Conservation (phyloP, 1,140 invertebrate species). For the Rhagoletis pomonella region DNA sequence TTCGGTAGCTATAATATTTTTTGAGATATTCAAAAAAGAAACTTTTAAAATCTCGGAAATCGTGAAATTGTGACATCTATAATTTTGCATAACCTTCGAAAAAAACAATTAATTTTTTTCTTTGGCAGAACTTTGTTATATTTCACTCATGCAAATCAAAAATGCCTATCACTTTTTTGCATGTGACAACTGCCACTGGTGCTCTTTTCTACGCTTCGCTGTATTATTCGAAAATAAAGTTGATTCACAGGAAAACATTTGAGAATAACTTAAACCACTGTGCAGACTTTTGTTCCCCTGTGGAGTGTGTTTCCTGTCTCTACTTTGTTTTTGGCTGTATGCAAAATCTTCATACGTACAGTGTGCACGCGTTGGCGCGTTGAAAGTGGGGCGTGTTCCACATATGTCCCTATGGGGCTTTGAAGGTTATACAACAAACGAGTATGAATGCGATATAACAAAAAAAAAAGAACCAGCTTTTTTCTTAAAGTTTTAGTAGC, state of each 20-base stretch:
- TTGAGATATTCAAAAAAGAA: no score
- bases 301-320: not conserved
- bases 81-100: no score
- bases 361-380: conserved; percentile 55
- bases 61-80: no score
- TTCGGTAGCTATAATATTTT: no score
- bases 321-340: not conserved
- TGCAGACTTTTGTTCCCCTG: not conserved
- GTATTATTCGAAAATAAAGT: no score
- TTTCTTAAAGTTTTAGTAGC: not conserved
- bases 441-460: not conserved
- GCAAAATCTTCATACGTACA: not conserved
- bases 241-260: not conserved
- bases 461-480: not conserved
- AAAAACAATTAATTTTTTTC: no score
- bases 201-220: no score
- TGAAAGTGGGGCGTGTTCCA: conserved; percentile 71
- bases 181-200: no score
- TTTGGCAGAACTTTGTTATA: no score
- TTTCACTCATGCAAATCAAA: no score
- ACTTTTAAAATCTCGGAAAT: no score
- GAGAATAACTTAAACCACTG: not conserved
- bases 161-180: no score
- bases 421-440: conserved; percentile 28
- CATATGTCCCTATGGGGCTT: conserved; percentile 50